These are phyloP conservation scores for Hemibagrus wyckioides DNA, from an alignment of 2,113 vertebrate species.

Conservation along the genomic window DNA sequence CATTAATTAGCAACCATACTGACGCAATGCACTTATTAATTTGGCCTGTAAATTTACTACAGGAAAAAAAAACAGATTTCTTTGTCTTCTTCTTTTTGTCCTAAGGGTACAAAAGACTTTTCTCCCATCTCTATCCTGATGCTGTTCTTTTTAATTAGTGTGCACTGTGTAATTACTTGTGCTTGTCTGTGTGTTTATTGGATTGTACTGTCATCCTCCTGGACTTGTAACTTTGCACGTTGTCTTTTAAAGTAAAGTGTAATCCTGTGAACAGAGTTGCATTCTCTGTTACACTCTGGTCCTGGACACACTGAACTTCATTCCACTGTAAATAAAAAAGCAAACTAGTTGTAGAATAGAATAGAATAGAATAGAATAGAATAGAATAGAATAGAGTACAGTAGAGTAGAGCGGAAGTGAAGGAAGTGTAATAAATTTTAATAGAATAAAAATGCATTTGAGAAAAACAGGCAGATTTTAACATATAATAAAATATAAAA, in stretches of 20 bases:
- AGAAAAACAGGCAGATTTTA: background rate
- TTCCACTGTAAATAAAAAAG: too few relatives aligned
- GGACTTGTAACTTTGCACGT: background rate
- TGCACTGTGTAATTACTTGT: background rate
- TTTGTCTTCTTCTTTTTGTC: background rate
- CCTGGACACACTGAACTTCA: background rate
- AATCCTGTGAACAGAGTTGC: background rate
- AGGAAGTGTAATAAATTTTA: too few relatives aligned
- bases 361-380: conserved; percentile 8
- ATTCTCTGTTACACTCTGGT: background rate
- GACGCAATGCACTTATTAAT: background rate
- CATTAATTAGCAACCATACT: background rate
- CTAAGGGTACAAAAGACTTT: background rate
- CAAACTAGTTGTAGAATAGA: background rate
- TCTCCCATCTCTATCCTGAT: background rate
- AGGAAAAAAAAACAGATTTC: background rate
- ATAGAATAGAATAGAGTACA: background rate
- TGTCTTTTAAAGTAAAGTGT: background rate
- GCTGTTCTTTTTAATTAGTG: background rate
- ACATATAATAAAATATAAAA: background rate
- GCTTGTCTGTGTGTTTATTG: background rate
- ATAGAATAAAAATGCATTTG: background rate
- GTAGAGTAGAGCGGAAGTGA: background rate
- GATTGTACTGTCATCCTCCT: background rate
- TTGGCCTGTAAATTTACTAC: background rate